Evolutionary conservation across 2,797 vertebrate species (phyloP), one percentile per base, ranked within the genome.

Genomic region (Cetoscarus ocellatus): DNA sequence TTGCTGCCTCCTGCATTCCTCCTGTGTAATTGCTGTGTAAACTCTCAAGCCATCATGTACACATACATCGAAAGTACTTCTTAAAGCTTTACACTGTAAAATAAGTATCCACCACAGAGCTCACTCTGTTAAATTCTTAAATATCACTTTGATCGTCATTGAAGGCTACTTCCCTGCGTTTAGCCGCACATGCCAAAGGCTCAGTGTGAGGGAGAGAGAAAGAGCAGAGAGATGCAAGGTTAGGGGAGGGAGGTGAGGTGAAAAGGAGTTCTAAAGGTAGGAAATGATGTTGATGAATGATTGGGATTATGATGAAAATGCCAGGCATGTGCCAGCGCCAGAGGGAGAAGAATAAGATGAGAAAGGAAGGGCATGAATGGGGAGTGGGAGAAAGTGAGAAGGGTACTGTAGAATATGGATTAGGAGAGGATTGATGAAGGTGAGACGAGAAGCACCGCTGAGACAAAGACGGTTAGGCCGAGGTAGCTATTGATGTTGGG

Each of bases 241-340:
- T 65, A 65, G 52, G 73, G 27, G 27, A 67, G 15, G 44, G 36
- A 47, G 50, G 48, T 51, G 61, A 61, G 65, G 61, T 7, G 13
- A 58, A 54, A 61, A 72, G 18, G 6, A 40, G 68, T 15, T 54
- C 43, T 49, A 12, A 17, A 60, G 40, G 35, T 57, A 34, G 59
- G 62, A 57, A 77, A 67, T 63, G 50, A 75, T 71, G 67, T 55
- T 67, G 69, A 86, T 72, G 60, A 86, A 78, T 52, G 76, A 79
- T 54, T 68, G 40, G 73, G 70, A 78, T 85, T 77, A 75, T 70
- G 59, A 82, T 45, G 61, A 74, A n/a, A 73, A 80, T 62, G 51
- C 45, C 69, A 54, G 67, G 67, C 47, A 40, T 77, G 68, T 61
- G 71, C 61, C 39, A 60, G 58, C 49, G 73, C 68, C 57, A 64